These are phyloP conservation scores for Pangasianodon gigas DNA, from an alignment of 2,113 vertebrate genomes.

Conservation along the genomic window DNA sequence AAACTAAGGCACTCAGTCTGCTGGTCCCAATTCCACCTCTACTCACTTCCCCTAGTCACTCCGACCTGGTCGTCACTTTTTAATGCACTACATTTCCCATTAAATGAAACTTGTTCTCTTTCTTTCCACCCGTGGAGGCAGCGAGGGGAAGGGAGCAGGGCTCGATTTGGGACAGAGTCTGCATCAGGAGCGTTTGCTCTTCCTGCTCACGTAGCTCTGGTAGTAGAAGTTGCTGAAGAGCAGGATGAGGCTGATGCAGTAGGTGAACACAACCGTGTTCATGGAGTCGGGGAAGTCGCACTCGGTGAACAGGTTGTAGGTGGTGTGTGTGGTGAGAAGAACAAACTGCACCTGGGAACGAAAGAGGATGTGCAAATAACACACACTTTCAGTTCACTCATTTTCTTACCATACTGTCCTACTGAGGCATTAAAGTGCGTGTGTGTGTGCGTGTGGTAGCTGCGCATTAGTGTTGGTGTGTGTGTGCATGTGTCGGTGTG, in stretches of 20 bases:
- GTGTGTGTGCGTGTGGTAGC: neutral
- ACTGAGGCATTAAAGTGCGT: neutral
- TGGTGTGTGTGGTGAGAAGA: constrained; percentile 71
- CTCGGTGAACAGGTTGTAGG: constrained; percentile 73
- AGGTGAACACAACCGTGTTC: constrained; percentile 67
- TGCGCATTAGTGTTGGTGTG: neutral
- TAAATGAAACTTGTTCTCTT: neutral
- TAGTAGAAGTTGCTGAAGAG: constrained; percentile 77
- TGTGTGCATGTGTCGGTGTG: neutral
- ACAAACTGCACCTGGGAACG: constrained; percentile 73
- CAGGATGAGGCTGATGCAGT: constrained; percentile 71
- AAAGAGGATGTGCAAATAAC: neutral
- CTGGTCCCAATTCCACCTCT: neutral
- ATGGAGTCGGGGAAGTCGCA: constrained; percentile 71
- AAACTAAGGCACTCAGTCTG: neutral
- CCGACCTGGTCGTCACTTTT: neutral
- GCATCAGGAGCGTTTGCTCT: constrained; percentile 64
- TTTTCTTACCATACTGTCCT: neutral
- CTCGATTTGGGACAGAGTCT: neutral
- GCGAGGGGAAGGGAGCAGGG: neutral
- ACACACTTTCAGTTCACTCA: neutral
- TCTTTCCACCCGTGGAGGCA: too few relatives aligned
- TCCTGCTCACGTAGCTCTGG: constrained; percentile 65
- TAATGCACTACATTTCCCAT: neutral
- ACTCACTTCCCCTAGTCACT: neutral